Evolutionary conservation across 2,888 invertebrate species (phyloP).

Genomic region (Erebia aethiops): DNA sequence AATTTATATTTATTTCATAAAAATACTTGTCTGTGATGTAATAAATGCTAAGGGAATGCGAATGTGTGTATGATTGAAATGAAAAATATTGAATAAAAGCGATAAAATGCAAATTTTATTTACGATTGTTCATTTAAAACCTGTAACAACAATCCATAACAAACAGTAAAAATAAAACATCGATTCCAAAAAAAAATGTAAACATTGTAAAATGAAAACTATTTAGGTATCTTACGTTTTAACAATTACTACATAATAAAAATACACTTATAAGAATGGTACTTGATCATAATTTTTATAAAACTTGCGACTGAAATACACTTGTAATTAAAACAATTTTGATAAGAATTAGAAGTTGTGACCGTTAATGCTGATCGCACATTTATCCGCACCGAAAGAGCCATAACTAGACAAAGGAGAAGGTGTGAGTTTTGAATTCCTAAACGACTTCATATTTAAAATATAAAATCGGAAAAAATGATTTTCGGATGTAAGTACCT

Average conservation of each 20-base stretch:
- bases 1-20: conserved; percentile 55
- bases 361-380: background rate
- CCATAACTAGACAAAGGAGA: too few species aligned
- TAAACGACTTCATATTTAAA: too few species aligned
- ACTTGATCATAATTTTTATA: conserved; percentile 30
- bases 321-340: background rate
- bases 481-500: too few species aligned
- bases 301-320: conserved; percentile 9
- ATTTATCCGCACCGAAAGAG: too few species aligned
- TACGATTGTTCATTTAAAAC: conserved; percentile 31
- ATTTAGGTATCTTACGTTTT: conserved; percentile 37
- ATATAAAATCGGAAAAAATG: too few species aligned
- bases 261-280: conserved; percentile 19
- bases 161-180: conserved; percentile 16
- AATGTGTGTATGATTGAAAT: conserved; percentile 15
- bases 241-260: conserved; percentile 31
- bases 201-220: conserved; percentile 27
- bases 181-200: conserved; percentile 19
- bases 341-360: background rate
- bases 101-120: conserved; percentile 40
- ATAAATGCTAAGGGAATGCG: conserved; percentile 43
- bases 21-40: conserved; percentile 70
- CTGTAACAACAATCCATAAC: conserved; percentile 33
- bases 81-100: conserved; percentile 31
- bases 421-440: too few species aligned